These are phyloP conservation scores for Harpagus bidentatus DNA, from an alignment of 2,113 vertebrate species.

Conservation along the genomic window DNA sequence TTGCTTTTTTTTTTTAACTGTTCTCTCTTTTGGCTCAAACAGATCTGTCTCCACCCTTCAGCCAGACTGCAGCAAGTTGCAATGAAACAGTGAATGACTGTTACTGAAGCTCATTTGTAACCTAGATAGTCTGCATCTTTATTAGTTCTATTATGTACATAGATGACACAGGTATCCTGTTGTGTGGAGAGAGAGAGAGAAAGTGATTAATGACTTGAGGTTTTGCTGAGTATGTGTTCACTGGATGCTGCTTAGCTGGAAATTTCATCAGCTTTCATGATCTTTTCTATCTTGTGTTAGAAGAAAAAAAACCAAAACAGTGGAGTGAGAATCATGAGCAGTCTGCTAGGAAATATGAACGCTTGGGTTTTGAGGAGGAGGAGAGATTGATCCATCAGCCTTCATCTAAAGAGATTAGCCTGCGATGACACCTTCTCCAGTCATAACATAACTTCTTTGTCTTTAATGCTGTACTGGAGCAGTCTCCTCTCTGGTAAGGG, in stretches of 20 bases:
- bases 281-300: neutral
- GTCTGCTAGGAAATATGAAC: neutral
- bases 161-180: neutral
- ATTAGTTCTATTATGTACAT: neutral
- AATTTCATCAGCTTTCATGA: neutral
- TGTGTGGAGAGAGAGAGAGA: neutral
- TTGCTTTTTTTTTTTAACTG: neutral
- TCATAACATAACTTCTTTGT: neutral
- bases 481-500: neutral
- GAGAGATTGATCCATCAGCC: neutral
- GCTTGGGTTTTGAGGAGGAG: neutral
- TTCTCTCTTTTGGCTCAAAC: constrained; percentile 22
- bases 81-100: constrained; percentile 9
- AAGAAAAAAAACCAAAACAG: neutral
- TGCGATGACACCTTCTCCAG: neutral
- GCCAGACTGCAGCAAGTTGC: constrained; percentile 6
- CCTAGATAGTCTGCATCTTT: neutral
- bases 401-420: neutral
- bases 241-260: constrained; percentile 15
- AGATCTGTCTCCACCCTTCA: neutral
- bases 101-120: neutral
- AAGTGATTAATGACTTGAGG: neutral
- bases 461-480: neutral
- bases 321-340: neutral
- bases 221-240: neutral